These are phyloP conservation scores for Pycnomerus fuliginosus DNA, from an alignment of 2,888 invertebrate genomes.

Conservation along the genomic window DNA sequence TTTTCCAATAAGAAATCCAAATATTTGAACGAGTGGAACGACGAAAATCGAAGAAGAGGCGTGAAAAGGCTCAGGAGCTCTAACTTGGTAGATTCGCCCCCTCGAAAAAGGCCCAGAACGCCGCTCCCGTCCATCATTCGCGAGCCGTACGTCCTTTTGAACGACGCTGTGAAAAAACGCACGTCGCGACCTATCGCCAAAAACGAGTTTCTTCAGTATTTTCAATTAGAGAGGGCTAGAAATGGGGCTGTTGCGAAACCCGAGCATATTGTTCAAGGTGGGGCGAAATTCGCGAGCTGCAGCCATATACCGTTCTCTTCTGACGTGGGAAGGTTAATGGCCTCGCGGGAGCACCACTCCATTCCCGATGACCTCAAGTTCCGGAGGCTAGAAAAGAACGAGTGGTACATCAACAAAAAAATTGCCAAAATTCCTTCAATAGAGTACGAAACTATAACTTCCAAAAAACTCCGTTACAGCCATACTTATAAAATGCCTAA, in stretches of 20 bases:
- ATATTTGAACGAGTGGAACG: not conserved
- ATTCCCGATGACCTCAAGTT: slow-evolving; percentile 33
- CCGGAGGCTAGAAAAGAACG: slow-evolving; percentile 36
- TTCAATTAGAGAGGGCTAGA: slow-evolving; percentile 21
- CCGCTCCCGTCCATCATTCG: not conserved
- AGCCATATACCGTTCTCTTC: slow-evolving; percentile 43
- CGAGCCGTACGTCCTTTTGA: not conserved
- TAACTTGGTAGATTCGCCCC: no score
- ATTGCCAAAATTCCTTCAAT: slow-evolving; percentile 12
- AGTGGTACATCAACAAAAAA: slow-evolving; percentile 38
- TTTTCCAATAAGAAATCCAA: not conserved
- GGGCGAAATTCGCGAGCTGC: slow-evolving; percentile 25
- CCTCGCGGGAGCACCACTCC: slow-evolving; percentile 29
- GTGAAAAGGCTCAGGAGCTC: no score
- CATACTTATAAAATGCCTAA: slow-evolving; percentile 34
- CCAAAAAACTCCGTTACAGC: slow-evolving; percentile 8
- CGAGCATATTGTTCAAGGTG: not conserved
- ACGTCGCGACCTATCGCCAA: slow-evolving; percentile 11
- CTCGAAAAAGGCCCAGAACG: not conserved
- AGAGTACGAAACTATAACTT: slow-evolving; percentile 18
- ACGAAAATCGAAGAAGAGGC: not conserved
- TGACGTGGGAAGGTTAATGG: slow-evolving; percentile 38
- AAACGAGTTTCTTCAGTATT: slow-evolving; percentile 32
- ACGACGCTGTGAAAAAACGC: not conserved
- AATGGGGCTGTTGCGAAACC: not conserved